Percentiles rank a stretch among this genome's conserved stretches.
phyloP scores from a whole-genome alignment of 2,797 vertebrate genomes.

The Lacerta agilis region DNA sequence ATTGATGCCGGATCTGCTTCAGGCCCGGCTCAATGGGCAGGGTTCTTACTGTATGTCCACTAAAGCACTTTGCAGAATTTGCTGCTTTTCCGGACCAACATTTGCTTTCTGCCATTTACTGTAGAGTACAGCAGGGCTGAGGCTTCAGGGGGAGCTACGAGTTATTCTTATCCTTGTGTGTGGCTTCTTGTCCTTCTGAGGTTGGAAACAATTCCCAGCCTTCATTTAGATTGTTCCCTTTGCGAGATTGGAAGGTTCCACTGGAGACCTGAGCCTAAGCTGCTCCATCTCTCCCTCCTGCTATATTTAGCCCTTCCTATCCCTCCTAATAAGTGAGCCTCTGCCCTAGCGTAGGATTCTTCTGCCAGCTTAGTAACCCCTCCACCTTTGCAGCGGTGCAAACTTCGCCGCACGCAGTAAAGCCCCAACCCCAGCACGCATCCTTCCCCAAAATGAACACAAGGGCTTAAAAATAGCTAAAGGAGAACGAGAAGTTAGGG shows the following conservation, averaged over 20 bases:
- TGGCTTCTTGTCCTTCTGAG: slow-evolving; percentile 54
- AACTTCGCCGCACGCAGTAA: neutral
- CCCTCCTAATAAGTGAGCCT: slow-evolving; percentile 82
- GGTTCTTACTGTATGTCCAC: slow-evolving; percentile 1
- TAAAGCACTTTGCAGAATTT: neutral
- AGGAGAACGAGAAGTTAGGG: neutral
- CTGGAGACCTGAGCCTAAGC: slow-evolving; percentile 56
- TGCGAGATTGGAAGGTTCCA: slow-evolving; percentile 62
- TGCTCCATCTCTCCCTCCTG: slow-evolving; percentile 49
- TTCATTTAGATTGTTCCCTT: slow-evolving; percentile 61
- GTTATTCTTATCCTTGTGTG: slow-evolving; percentile 48
- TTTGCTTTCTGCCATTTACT: slow-evolving; percentile 13
- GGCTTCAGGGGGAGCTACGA: neutral
- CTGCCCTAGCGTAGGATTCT: slow-evolving; percentile 71
- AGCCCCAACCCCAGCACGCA: rapidly evolving
- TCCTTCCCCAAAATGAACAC: neutral
- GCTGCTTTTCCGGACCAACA: neutral
- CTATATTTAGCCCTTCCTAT: slow-evolving; percentile 81
- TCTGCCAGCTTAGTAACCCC: rapidly evolving
- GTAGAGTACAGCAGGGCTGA: rapidly evolving
- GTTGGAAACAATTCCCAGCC: slow-evolving; percentile 57
- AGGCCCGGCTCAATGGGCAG: slow-evolving; percentile 36
- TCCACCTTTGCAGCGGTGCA: slow-evolving; percentile 16
- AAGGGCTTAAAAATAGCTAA: neutral
- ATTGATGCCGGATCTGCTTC: neutral